Conservation (phyloP, 2,797 vertebrate genomes). For the Silurus lanzhouensis region DNA sequence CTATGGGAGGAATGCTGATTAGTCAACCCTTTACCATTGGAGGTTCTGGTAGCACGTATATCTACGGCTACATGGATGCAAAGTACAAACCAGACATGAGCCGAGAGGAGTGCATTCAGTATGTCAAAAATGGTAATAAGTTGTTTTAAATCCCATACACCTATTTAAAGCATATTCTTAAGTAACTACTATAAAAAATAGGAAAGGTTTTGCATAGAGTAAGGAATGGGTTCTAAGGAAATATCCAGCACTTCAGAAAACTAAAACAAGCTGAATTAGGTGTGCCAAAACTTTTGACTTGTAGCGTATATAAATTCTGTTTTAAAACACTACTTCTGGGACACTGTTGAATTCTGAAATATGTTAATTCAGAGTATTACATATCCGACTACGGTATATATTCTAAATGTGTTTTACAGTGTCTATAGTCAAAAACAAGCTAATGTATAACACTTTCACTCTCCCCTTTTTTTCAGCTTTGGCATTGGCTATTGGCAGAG, state of each 20-base stretch:
- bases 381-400: background rate
- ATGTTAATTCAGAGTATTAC: background rate
- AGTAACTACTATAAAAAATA: background rate
- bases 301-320: background rate
- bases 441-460: background rate
- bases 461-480: slow-evolving; percentile 69
- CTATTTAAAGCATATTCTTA: background rate
- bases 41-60: slow-evolving; percentile 84
- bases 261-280: background rate
- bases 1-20: slow-evolving; percentile 82
- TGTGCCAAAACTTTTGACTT: background rate
- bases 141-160: background rate
- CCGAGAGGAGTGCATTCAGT: slow-evolving; percentile 78
- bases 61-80: slow-evolving; percentile 84
- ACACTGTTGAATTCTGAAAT: background rate
- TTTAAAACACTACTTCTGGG: background rate
- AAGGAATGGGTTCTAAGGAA: background rate
- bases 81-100: slow-evolving; percentile 82
- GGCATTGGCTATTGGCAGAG: slow-evolving; percentile 82
- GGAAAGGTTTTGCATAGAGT: background rate
- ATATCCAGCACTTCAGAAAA: background rate
- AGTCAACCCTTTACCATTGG: slow-evolving; percentile 79
- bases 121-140: slow-evolving; percentile 77
- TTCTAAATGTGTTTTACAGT: background rate
- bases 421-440: background rate